phyloP scores from a whole-genome alignment of 2,888 invertebrate genomes.

The Orthonychiurus folsomi region DNA sequence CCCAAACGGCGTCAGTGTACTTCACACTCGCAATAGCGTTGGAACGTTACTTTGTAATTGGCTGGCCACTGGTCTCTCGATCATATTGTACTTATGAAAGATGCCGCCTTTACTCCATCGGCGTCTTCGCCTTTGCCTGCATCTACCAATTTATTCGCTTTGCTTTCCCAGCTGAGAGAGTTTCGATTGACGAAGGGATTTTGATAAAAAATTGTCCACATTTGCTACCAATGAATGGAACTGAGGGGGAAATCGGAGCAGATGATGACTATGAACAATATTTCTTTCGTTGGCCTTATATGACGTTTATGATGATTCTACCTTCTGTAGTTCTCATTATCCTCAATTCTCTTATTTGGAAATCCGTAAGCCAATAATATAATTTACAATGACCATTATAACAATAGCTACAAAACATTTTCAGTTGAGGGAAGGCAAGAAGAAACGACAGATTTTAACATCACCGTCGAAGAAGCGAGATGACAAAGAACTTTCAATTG shows the following conservation, averaged over 20 bases:
- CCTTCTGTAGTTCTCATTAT: background rate
- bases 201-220: background rate
- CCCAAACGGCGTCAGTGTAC: background rate
- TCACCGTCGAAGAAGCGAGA: background rate
- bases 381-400: background rate
- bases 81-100: background rate
- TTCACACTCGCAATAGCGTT: background rate
- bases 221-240: background rate
- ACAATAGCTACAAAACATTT: background rate
- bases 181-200: background rate
- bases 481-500: background rate
- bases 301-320: background rate
- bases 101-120: background rate
- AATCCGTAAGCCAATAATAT: background rate
- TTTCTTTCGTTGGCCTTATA: background rate
- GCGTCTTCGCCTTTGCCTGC: background rate
- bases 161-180: background rate
- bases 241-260: background rate
- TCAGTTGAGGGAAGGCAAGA: background rate
- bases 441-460: background rate
- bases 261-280: background rate
- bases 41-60: background rate
- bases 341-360: background rate
- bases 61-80: background rate
- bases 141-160: background rate